These are phyloP conservation scores for Crematogaster levior DNA, from an alignment of 2,888 invertebrate genomes.

Conservation along the genomic window DNA sequence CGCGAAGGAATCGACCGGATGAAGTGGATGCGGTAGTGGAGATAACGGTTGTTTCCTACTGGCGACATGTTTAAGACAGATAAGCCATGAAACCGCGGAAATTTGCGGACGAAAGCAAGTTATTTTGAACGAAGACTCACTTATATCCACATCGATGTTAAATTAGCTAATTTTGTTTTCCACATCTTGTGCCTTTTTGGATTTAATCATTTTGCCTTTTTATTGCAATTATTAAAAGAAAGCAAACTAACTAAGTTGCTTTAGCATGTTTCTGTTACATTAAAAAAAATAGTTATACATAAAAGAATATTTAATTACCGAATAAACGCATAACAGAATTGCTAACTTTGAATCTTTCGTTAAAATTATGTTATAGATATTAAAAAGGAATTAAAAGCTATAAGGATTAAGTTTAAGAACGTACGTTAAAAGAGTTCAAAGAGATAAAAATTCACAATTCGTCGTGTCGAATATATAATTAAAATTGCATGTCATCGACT, in stretches of 20 bases:
- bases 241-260: neutral
- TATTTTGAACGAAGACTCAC: conserved; percentile 31
- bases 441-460: neutral
- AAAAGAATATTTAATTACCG: neutral
- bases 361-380: neutral
- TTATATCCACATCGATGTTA: conserved; percentile 63
- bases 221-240: neutral
- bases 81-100: conserved; percentile 53
- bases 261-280: neutral
- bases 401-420: neutral
- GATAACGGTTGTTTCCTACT: conserved; percentile 55
- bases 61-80: conserved; percentile 43
- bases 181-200: neutral
- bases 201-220: neutral
- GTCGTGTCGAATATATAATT: neutral
- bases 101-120: conserved; percentile 49
- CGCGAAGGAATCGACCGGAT: conserved; percentile 54
- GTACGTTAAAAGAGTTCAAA: neutral
- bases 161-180: conserved; percentile 66
- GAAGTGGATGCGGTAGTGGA: conserved; percentile 50
- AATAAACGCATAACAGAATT: neutral
- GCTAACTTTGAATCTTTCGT: neutral
- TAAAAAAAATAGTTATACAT: neutral
- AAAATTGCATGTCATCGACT: neutral
- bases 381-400: neutral